Evolutionary conservation across 2,113 vertebrate species (phyloP).

Genomic region (Zosterops pallidus): DNA sequence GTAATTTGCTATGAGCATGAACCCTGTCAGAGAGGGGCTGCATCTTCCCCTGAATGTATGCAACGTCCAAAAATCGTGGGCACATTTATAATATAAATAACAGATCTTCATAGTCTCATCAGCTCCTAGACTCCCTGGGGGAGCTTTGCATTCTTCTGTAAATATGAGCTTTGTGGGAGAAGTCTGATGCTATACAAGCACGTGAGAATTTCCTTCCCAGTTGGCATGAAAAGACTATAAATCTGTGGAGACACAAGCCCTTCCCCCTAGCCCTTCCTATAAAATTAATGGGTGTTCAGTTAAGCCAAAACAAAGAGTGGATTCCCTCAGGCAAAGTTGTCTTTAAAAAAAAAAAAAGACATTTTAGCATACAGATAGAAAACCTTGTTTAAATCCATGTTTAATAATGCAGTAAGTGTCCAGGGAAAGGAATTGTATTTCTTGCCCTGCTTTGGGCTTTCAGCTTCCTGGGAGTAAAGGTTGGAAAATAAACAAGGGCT

Average conservation of each 20-base stretch:
- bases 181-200: conserved; percentile 47
- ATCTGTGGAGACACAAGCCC: conserved; percentile 43
- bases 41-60: neutral
- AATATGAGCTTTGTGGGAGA: conserved; percentile 64
- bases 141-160: conserved; percentile 56
- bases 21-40: neutral
- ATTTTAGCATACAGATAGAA: conserved; percentile 17
- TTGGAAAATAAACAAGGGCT: conserved; percentile 18
- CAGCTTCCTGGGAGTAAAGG: conserved; percentile 6
- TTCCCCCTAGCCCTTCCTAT: conserved; percentile 25
- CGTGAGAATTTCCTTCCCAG: conserved; percentile 60
- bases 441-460: neutral
- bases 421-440: conserved; percentile 6
- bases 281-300: conserved; percentile 63
- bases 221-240: conserved; percentile 55
- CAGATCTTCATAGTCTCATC: conserved; percentile 47
- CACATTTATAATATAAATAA: conserved; percentile 45
- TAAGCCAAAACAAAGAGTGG: conserved; percentile 57
- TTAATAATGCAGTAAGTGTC: conserved; percentile 45
- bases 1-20: conserved; percentile 5
- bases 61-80: conserved; percentile 18
- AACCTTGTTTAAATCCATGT: conserved; percentile 32
- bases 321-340: conserved; percentile 41
- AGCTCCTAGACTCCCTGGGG: conserved; percentile 55
- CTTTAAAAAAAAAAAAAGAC: neutral